These are phyloP conservation scores for Kobus ellipsiprymnus DNA, from an alignment of 2,113 vertebrate species.

Conservation along the genomic window DNA sequence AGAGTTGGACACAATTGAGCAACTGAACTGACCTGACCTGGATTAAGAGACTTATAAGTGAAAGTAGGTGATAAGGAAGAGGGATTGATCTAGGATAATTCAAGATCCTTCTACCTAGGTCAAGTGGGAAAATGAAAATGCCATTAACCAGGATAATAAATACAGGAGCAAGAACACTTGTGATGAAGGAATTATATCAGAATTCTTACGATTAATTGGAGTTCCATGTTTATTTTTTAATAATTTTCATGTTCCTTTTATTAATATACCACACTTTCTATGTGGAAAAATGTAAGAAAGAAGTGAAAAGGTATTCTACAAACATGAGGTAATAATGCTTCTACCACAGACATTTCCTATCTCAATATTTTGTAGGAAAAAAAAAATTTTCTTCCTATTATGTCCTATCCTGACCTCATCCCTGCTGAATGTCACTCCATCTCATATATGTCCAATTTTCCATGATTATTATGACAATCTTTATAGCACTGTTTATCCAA, in stretches of 20 bases:
- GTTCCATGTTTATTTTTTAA: background rate
- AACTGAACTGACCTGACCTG: background rate
- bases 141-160: background rate
- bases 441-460: background rate
- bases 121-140: background rate
- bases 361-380: background rate
- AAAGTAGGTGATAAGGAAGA: background rate
- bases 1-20: background rate
- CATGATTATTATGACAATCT: background rate
- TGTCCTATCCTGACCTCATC: background rate
- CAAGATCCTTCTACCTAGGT: background rate
- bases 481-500: background rate
- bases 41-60: background rate
- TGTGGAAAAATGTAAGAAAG: background rate
- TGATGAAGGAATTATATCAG: background rate
- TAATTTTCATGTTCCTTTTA: slow-evolving; percentile 5
- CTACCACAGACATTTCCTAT: background rate
- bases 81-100: background rate
- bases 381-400: background rate
- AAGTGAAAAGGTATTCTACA: background rate
- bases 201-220: slow-evolving; percentile 20
- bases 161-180: background rate
- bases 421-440: background rate
- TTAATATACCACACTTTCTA: background rate
- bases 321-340: background rate